Evolutionary conservation across 2,113 vertebrate species (phyloP), one percentile per base, ranked within the genome.

Genomic region (Phalacrocorax carbo): DNA sequence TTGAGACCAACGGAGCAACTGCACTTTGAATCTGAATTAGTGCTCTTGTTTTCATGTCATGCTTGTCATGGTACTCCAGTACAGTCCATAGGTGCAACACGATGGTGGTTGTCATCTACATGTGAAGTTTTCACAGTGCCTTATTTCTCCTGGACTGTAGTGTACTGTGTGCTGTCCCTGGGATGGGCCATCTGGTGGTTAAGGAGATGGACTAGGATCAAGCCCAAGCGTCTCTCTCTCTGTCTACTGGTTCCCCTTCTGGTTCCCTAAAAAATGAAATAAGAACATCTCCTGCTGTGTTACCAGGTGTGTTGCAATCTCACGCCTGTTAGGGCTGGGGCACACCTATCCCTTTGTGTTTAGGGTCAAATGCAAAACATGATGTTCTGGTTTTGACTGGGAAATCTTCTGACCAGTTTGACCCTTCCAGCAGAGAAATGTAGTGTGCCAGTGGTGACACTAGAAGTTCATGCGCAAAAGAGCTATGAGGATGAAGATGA

Each of bases 91-190:
- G 44, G 51, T 69, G 38, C 44, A 58, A 52, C 32, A 13, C 0
- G 1, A 7, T 5, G 38, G 2, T 5, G 7, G 18, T 20, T 48
- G 27, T 12, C 58, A 2, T 7, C 55, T 25, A 0, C 1, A 0
- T 22, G 15, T 69, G 49, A 23, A 17, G 17, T 32, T 57, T n/a
- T 17, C 48, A 11, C 0, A 3, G 2, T 19, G 23, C 6, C 15
- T 19, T 15, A 1, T 38, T 64, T 83, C 25, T 34, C 48, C 65
- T 48, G 38, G 32, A 25, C 49, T 68, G 19, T 15, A 13, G 69
- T 6, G 19, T 58, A 2, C 40, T 14, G 2, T 17, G 21, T 44
- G 46, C 64, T 60, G 21, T 57, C 30, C 21, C 51, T 75, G 51
- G 22, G 13, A 27, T 34, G 30, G 32, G 36, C 27, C 65, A 7